A percentile compares a stretch with the other conserved stretches of the same genome.
phyloP scores from a whole-genome alignment of 2,113 vertebrate species.

The Lampris megalopsis region DNA sequence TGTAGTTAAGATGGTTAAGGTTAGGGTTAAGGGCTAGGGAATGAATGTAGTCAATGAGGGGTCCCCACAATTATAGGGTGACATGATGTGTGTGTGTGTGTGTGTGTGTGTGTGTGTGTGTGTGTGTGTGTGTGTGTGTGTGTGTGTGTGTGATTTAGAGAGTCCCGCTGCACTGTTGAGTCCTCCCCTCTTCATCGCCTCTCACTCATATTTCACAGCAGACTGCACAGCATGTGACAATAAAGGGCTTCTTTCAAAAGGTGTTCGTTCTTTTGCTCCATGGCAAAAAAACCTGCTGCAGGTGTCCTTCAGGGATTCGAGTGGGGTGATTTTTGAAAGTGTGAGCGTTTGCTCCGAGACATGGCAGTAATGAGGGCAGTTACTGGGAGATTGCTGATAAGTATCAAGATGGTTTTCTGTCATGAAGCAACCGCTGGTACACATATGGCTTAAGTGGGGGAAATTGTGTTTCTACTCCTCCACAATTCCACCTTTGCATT shows the following conservation, averaged over 20 bases:
- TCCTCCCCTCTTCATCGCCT: conserved; percentile 61
- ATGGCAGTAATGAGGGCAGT: not conserved
- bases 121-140: no score
- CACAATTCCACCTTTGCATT: conserved; percentile 59
- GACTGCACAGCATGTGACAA: conserved; percentile 53
- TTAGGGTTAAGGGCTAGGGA: no score
- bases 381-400: not conserved
- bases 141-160: conserved; percentile 12
- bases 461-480: conserved; percentile 45
- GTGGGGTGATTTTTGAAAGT: not conserved
- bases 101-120: no score
- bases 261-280: conserved; percentile 59
- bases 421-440: conserved; percentile 75
- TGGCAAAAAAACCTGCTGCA: conserved; percentile 54
- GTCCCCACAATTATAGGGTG: no score
- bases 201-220: conserved; percentile 50
- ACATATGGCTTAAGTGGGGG: conserved; percentile 30
- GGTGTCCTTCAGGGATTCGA: conserved; percentile 1
- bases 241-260: conserved; percentile 21
- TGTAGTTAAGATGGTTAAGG: no score
- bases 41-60: no score
- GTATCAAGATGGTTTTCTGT: conserved; percentile 62
- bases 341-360: not conserved
- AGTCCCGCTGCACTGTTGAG: conserved; percentile 51
- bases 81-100: no score